phyloP scores from a whole-genome alignment of 2,797 vertebrate genomes.

The Sebastes matsubarae region DNA sequence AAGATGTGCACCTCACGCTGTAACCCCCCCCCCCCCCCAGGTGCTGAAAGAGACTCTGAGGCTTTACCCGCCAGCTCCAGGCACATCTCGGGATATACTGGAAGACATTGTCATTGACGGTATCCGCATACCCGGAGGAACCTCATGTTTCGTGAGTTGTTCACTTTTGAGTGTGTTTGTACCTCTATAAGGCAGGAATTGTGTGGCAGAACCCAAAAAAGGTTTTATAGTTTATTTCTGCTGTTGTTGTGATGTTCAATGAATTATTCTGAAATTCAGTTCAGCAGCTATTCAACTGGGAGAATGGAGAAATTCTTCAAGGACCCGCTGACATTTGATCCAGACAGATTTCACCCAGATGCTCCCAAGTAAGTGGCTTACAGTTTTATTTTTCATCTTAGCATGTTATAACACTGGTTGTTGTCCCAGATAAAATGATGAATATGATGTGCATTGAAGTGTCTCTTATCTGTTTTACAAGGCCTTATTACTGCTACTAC shows the following conservation, averaged over 20 bases:
- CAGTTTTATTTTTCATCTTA: neutral
- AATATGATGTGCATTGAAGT: neutral
- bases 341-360: conserved; percentile 89
- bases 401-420: neutral
- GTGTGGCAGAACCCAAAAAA: neutral
- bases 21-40: conserved; percentile 59
- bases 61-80: conserved; percentile 85
- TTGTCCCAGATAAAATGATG: neutral
- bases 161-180: neutral
- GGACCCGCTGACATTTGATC: conserved; percentile 89
- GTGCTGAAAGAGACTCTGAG: conserved; percentile 92
- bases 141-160: conserved; percentile 73
- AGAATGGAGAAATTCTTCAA: conserved; percentile 89
- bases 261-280: conserved; percentile 66
- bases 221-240: neutral
- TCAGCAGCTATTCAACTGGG: conserved; percentile 82
- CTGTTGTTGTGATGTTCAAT: neutral
- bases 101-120: conserved; percentile 83
- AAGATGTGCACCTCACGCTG: neutral
- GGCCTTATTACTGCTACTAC: conserved; percentile 91
- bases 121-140: conserved; percentile 82
- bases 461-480: conserved; percentile 50
- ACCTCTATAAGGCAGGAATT: neutral
- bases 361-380: conserved; percentile 89
- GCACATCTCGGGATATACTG: conserved; percentile 81